Base-by-base conservation (phyloP, 2,888 invertebrate species). In the Lasioglossum figueresi region DNA sequence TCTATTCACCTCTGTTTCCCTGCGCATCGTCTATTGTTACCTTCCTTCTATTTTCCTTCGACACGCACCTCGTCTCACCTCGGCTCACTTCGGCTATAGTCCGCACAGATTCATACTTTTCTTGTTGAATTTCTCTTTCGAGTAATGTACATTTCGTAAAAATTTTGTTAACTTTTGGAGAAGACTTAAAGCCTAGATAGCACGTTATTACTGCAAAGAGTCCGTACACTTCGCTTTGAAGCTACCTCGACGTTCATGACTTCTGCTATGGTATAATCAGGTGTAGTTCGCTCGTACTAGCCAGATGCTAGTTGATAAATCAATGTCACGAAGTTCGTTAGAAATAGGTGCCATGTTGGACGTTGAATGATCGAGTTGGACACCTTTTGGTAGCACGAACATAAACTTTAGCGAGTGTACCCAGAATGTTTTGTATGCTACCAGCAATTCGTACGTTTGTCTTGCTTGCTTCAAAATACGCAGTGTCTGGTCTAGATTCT, bases 201-300 rank as follows among this genome's bases (percentile, higher is more conserved):
- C 12, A n/a, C n/a, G 56, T 56, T 56, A 56, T 56, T 56, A 56
- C 4, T 56, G 56, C n/a, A 56, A 56, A 56, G n/a, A n/a, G 10
- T n/a, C 12, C 56, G n/a, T 56, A 12, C 4, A n/a, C 12, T 56
- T 56, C n/a, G n/a, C 56, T 56, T 8, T 56, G 4, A n/a, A 56
- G 12, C 23, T 56, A n/a, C 12, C n/a, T 56, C 56, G 12, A 12
- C 23, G 12, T 56, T 56, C n/a, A 56, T 56, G n/a, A 56, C n/a
- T 56, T 56, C n/a, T 56, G n/a, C 56, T 56, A 56, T 56, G 56
- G 56, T 56, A 56, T 56, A 56, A 56, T 56, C 56, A n/a, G n/a
- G 56, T 56, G 56, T 12, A 56, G 56, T 56, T 23, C 12, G n/a
- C 56, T 56, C n/a, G 56, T n/a, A 56, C n/a, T 56, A n/a, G 56